Conservation (phyloP, 2,113 vertebrate genomes). For the Lipotes vexillifer region DNA sequence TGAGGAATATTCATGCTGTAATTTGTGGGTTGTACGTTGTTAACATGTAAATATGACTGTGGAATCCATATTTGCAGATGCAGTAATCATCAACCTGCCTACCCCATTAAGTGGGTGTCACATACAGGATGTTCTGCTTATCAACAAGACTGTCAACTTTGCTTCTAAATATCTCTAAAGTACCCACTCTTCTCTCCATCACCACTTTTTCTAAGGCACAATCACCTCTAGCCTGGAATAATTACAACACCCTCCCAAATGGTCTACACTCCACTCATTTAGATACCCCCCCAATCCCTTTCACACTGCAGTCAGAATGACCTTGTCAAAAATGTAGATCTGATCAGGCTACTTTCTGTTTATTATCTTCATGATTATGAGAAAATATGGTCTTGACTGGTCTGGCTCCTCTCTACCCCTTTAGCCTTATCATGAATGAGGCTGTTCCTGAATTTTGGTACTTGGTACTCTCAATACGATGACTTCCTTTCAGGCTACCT, state of each 20-base stretch:
- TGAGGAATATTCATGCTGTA: neutral
- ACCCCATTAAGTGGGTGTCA: neutral
- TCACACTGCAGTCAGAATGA: neutral
- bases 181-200: neutral
- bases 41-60: constrained; percentile 38
- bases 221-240: neutral
- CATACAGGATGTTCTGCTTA: neutral
- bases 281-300: neutral
- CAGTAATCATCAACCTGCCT: neutral
- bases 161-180: neutral
- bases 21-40: neutral
- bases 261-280: neutral
- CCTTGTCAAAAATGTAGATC: neutral
- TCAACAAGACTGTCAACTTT: neutral
- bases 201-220: neutral
- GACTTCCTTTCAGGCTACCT: neutral
- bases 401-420: neutral
- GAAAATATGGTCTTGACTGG: neutral
- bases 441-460: neutral
- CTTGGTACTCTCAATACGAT: neutral
- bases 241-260: neutral
- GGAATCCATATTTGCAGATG: neutral
- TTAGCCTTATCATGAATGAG: neutral
- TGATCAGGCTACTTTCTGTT: neutral
- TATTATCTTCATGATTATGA: neutral